Evolutionary conservation across 1,140 invertebrate species (phyloP).

Genomic region (Gryon sp.): DNA sequence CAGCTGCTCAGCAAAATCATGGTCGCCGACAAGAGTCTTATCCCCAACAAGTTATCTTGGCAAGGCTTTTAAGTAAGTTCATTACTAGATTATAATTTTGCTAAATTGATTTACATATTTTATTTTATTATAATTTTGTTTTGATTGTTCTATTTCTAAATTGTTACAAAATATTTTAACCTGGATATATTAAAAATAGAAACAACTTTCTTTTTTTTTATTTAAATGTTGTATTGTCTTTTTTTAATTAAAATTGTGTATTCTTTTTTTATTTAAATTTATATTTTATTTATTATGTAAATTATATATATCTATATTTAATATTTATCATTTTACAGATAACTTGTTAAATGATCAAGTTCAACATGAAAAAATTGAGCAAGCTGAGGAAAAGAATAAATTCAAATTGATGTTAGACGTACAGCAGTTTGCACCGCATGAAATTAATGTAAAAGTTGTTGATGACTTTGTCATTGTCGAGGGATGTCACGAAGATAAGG

Average conservation of each 20-base stretch:
- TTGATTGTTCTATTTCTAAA: too few species aligned
- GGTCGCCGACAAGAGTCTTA: not conserved
- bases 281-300: not conserved
- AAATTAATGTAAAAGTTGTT: constrained; percentile 88
- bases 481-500: constrained; percentile 87
- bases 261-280: not conserved
- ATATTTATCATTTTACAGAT: constrained; percentile 1
- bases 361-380: not conserved
- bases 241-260: too few species aligned
- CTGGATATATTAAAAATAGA: too few species aligned
- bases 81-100: too few species aligned
- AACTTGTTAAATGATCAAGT: not conserved
- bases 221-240: too few species aligned
- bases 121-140: too few species aligned
- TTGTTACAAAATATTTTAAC: too few species aligned
- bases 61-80: too few species aligned
- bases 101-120: too few species aligned
- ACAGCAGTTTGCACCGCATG: constrained; percentile 88
- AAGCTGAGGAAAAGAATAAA: constrained; percentile 78
- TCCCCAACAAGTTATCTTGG: too few species aligned
- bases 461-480: constrained; percentile 86
- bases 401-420: constrained; percentile 84
- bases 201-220: too few species aligned
- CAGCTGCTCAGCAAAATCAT: not conserved
- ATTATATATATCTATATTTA: too few species aligned